Evolutionary conservation across 2,888 invertebrate genomes (phyloP), one percentile per base, ranked within the genome.

Genomic region (Cerastis leucographa): DNA sequence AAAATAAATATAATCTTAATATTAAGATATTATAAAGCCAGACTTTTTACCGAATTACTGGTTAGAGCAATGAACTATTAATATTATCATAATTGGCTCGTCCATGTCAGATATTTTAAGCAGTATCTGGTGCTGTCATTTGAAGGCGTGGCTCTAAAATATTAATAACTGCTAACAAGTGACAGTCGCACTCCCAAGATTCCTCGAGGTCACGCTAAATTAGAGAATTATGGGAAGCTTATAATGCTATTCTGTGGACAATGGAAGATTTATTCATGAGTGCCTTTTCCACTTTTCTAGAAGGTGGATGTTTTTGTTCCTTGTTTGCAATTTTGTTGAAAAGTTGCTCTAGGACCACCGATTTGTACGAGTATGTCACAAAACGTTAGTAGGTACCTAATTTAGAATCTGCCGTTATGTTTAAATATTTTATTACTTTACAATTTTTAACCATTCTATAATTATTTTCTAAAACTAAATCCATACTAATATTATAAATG

Each of bases 51-150:
- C 6, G 1, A 74, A 65, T 25, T 65, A 29, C 22, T 46, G 9
- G 8, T 64, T 29, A 25, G 14, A 25, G 7, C 35, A 11, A 35
- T 35, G 35, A 35, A 46, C 49, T 56, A 65, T 56, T 51, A 59
- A 81, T 56, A 79, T 80, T 78, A 54, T 5, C 83, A 78, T 78
- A 83, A 83, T 83, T 35, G 25, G 35, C 40, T 65, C 62, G 49
- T 14, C 66, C 66, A 69, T 66, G 83, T 49, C 42, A 66, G 46
- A 74, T 44, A 46, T 65, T 70, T 77, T n/a, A 14, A 56, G 68
- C 49, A 68, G 35, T 70, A 54, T 80, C 80, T 80, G 80, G 65
- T 25, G 29, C 14, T 83, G 71, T 66, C 83, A 54, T 61, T 73
- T 46, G 22, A 42, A 25, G 83, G 80, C 54, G 83, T 76, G 77